Base-by-base conservation (phyloP, 2,113 vertebrate genomes). In the Camelus bactrianus region DNA sequence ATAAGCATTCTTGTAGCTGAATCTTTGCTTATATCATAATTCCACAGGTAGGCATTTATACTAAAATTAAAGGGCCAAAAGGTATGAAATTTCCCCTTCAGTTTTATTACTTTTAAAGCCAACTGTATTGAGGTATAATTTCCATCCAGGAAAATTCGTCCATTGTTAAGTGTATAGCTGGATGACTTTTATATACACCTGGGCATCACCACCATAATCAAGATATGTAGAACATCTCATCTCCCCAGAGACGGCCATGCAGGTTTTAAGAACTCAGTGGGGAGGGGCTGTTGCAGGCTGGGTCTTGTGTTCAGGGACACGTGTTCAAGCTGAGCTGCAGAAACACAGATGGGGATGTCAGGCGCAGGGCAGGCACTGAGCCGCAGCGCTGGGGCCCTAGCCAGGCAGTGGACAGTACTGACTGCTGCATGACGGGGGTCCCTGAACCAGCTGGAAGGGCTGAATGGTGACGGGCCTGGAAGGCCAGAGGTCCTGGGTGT, bases 1-100 rank as follows among this genome's bases (percentile, higher is more conserved):
- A 56, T 70, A 70, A 95, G 50, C 81, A 82, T 82, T 26, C 28
- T 82, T 91, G 42, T 17, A 70, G 42, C 60, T 75, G 52, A 91
- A 20, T 76, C 67, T 76, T 91, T 76, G 60, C 15, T 48, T 28
- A 35, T 70, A 24, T 42, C 20, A 5, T 89, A 70, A 73, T 95
- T 81, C 52, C 30, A 80, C 85, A 42, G 38, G 28, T 72, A 69
- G 81, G 79, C 80, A 80, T 93, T 72, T 32, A 20, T 70, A 91
- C 30, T 85, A n/a, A 38, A 80, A 82, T 70, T 87, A 70, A 87
- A 65, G 75, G 38, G 24, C 42, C 75, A 87, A 76, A 62, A 77
- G 35, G 35, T 62, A 56, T 62, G 60, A 76, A 38, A 60, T 64
- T 75, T 17, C 5, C 12, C 65, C 30, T 3, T 54, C 15, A 30